These are phyloP conservation scores for Pterocles burchelli DNA, from an alignment of 2,113 vertebrate genomes.

Conservation along the genomic window DNA sequence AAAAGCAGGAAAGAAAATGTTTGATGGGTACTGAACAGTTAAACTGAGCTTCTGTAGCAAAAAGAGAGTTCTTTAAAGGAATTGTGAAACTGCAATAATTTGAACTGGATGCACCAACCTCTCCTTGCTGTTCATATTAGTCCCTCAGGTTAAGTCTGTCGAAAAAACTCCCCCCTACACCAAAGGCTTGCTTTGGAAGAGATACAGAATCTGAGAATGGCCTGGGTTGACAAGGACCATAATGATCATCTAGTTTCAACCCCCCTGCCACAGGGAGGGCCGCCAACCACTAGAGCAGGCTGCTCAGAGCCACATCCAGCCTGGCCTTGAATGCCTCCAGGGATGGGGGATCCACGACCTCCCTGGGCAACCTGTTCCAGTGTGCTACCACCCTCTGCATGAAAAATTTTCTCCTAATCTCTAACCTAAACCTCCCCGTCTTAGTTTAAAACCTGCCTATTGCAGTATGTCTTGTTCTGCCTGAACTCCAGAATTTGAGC, in stretches of 20 bases:
- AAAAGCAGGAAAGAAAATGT: not conserved
- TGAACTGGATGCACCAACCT: not conserved
- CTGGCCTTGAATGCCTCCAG: too few species aligned
- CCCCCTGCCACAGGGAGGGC: too few species aligned
- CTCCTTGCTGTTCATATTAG: not conserved
- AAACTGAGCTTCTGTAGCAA: not conserved
- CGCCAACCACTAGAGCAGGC: too few species aligned
- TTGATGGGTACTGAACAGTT: not conserved
- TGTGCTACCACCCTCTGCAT: too few species aligned
- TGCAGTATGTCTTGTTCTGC: not conserved
- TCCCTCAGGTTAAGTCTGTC: not conserved
- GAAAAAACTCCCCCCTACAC: not conserved
- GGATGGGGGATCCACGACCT: too few species aligned
- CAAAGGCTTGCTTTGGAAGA: not conserved
- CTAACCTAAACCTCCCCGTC: too few species aligned
- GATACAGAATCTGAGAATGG: too few species aligned
- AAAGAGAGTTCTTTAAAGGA: not conserved
- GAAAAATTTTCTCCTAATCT: too few species aligned
- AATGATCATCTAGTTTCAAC: too few species aligned
- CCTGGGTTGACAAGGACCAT: too few species aligned
- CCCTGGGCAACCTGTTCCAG: too few species aligned
- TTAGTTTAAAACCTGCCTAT: not conserved
- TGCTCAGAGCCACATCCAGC: too few species aligned
- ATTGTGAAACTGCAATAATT: not conserved
- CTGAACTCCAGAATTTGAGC: not conserved